Percentiles rank a stretch among this genome's conserved stretches.
phyloP scores from a whole-genome alignment of 2,888 invertebrate species.

The Latrodectus hesperus region DNA sequence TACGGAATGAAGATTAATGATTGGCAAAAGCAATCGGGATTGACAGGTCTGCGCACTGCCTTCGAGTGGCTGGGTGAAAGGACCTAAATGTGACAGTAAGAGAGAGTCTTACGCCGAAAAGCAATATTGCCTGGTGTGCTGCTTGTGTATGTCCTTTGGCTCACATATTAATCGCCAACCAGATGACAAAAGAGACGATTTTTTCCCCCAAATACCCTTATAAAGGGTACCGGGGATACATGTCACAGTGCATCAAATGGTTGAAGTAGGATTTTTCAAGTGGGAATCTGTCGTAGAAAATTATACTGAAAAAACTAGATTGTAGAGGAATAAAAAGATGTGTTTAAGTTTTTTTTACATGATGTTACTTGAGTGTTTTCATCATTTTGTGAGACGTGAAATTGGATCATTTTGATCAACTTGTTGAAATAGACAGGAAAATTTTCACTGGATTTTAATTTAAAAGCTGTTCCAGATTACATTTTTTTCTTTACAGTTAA shows the following conservation, averaged over 20 bases:
- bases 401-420: background rate
- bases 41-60: conserved; percentile 46
- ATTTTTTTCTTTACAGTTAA: no score
- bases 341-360: no score
- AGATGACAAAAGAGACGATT: background rate
- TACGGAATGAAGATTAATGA: conserved; percentile 67
- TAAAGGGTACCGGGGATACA: conserved; percentile 1
- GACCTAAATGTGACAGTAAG: conserved; percentile 41
- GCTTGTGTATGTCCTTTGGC: conserved; percentile 29
- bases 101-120: conserved; percentile 13
- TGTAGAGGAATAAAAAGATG: no score
- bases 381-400: background rate
- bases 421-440: no score
- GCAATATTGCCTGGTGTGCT: conserved; percentile 37
- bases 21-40: conserved; percentile 56
- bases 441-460: no score
- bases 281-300: background rate
- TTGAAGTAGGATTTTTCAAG: conserved; percentile 51
- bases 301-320: no score
- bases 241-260: conserved; percentile 25
- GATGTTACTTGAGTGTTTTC: background rate
- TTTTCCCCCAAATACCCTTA: background rate
- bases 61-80: conserved; percentile 17
- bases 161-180: conserved; percentile 5
- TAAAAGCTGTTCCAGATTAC: no score